These are phyloP conservation scores for Mesembrinibis cayennensis DNA, from an alignment of 2,113 vertebrate species.

Conservation along the genomic window DNA sequence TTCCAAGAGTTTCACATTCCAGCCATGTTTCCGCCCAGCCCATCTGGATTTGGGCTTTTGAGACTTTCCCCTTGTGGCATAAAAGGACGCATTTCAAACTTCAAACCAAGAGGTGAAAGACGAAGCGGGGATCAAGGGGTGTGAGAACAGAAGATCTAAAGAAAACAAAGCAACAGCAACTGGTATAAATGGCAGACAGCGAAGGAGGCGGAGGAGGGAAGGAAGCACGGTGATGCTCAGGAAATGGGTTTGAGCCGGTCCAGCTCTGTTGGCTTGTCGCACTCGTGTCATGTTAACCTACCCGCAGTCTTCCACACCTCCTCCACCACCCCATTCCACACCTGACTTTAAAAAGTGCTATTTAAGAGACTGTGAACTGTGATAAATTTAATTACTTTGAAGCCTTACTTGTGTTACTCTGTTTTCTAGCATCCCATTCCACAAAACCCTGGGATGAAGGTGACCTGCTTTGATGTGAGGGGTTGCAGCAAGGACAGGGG, in stretches of 20 bases:
- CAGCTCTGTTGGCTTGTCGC: not conserved
- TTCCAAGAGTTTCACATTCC: accelerated
- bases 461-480: not conserved
- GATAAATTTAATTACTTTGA: not conserved
- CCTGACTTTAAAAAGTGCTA: not conserved
- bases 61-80: not conserved
- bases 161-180: not conserved
- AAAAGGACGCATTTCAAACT: not conserved
- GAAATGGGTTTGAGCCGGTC: not conserved
- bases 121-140: not conserved
- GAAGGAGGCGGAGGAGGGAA: not conserved
- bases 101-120: not conserved
- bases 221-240: not conserved
- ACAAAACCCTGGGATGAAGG: accelerated
- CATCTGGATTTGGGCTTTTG: not conserved
- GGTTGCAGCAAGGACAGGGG: not conserved
- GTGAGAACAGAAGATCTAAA: not conserved
- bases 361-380: not conserved
- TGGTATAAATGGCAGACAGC: not conserved
- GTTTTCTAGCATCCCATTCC: not conserved
- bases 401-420: not conserved
- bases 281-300: not conserved
- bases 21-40: not conserved
- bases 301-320: not conserved
- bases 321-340: not conserved